Evolutionary conservation across 2,113 vertebrate species (phyloP).

Genomic region (Chelonoidis abingdonii): DNA sequence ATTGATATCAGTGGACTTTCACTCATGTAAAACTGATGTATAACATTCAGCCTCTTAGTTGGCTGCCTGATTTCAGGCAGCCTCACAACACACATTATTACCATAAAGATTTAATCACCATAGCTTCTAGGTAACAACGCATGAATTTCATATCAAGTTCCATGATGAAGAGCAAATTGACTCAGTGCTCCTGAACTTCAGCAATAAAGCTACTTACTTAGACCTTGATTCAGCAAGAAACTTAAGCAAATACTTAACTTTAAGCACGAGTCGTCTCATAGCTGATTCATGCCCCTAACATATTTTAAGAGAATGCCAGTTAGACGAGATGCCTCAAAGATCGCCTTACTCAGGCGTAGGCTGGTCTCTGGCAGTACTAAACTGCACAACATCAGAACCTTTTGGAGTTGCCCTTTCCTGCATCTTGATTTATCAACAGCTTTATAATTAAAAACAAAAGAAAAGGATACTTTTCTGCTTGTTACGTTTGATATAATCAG

Average conservation of each 20-base stretch:
- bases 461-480: neutral
- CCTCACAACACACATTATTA: neutral
- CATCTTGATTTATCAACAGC: neutral
- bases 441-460: neutral
- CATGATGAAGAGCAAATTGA: constrained; percentile 31
- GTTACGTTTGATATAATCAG: neutral
- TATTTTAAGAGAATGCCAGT: neutral
- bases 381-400: neutral
- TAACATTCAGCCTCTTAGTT: neutral
- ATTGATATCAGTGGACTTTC: neutral
- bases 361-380: neutral
- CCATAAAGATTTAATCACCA: constrained; percentile 31
- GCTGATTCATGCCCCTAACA: neutral
- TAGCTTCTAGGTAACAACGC: neutral
- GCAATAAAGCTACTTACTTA: constrained; percentile 32
- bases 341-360: neutral
- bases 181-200: neutral
- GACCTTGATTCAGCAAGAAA: constrained; percentile 2
- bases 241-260: neutral
- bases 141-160: constrained; percentile 21
- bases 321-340: neutral
- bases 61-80: neutral
- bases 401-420: neutral
- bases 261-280: neutral
- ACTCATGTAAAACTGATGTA: neutral